Conservation (phyloP, 2,797 vertebrate genomes). For the Monodelphis domestica region DNA sequence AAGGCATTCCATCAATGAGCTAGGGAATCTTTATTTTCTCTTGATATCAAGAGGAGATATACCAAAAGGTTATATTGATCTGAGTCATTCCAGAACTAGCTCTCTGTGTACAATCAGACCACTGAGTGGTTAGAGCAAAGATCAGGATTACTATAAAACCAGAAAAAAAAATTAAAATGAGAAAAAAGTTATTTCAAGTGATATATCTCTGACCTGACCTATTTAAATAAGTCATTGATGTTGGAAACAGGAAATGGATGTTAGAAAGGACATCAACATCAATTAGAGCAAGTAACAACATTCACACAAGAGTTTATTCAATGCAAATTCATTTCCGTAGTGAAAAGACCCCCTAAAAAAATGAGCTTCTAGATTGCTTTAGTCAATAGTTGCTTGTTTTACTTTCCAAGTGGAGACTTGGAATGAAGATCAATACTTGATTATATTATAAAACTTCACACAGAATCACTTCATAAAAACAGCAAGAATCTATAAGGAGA, state of each 20-base stretch:
- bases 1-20: not conserved
- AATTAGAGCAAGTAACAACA: not conserved
- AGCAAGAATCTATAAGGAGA: not conserved
- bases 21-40: not conserved
- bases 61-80: not conserved
- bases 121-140: not conserved
- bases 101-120: not conserved
- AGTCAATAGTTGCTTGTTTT: not conserved
- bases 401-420: not conserved
- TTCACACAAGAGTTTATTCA: not conserved
- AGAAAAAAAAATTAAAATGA: not conserved
- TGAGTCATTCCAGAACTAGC: not conserved
- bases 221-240: not conserved
- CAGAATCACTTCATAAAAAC: not conserved
- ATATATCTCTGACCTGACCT: not conserved
- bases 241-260: not conserved
- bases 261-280: not conserved
- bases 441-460: not conserved
- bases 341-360: not conserved
- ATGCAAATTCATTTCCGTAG: not conserved
- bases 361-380: not conserved
- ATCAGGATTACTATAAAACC: not conserved
- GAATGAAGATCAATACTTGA: not conserved
- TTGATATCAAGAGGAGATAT: not conserved
- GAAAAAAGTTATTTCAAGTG: not conserved